phyloP scores from a whole-genome alignment of 2,888 invertebrate genomes.

The Oscheius sp. region DNA sequence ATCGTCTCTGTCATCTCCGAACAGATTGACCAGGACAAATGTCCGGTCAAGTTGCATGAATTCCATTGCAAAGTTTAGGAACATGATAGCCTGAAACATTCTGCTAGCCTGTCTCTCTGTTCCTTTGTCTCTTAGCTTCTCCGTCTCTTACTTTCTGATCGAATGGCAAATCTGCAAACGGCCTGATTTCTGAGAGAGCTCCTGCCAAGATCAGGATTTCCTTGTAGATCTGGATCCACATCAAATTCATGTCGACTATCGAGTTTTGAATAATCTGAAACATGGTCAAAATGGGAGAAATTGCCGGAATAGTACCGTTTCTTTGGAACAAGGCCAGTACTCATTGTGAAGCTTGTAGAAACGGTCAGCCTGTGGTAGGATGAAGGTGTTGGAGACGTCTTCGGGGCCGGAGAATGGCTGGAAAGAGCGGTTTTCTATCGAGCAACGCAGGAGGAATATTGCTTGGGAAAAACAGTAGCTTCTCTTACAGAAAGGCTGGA shows the following conservation, averaged over 20 bases:
- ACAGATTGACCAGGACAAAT: neutral
- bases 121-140: too few species aligned
- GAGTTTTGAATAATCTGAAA: neutral
- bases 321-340: neutral
- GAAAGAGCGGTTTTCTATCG: neutral
- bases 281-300: neutral
- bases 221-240: neutral
- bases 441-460: too few species aligned
- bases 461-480: too few species aligned
- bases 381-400: neutral
- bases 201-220: neutral
- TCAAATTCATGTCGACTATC: neutral
- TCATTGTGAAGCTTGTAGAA: neutral
- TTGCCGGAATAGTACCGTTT: neutral
- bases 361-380: neutral
- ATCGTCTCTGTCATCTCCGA: neutral
- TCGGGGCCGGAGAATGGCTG: neutral
- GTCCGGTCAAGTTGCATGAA: neutral
- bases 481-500: too few species aligned
- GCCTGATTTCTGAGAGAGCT: neutral
- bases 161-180: neutral
- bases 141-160: neutral
- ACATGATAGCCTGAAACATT: neutral
- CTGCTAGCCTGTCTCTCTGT: neutral
- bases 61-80: neutral